Evolutionary conservation across 2,888 invertebrate species (phyloP).

Genomic region (Sacculina carcini): DNA sequence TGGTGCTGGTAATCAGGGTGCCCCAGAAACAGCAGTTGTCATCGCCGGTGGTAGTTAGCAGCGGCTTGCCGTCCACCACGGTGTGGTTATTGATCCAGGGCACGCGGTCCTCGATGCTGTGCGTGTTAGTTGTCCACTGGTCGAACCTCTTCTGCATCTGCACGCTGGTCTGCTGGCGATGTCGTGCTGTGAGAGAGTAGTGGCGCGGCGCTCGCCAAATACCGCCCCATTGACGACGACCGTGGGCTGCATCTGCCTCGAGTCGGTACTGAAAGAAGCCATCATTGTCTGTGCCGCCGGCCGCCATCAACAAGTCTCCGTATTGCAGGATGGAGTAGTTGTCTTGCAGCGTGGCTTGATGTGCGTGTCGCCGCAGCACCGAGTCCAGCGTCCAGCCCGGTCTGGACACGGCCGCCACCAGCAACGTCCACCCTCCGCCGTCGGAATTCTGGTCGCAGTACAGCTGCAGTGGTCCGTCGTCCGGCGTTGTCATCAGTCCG

Average conservation of each 20-base stretch:
- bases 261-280: neutral
- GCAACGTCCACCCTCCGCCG: too few relatives aligned
- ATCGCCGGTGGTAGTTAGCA: neutral
- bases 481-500: too few relatives aligned
- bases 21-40: neutral
- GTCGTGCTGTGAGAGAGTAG: neutral
- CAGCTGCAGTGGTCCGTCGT: too few relatives aligned
- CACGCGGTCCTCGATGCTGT: neutral
- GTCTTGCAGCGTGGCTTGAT: too few relatives aligned
- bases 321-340: too few relatives aligned
- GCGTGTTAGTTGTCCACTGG: neutral
- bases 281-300: too few relatives aligned
- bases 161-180: neutral
- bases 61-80: neutral
- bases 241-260: neutral
- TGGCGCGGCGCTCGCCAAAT: neutral
- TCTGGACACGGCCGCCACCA: too few relatives aligned
- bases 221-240: neutral
- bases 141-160: neutral
- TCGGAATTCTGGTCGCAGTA: too few relatives aligned
- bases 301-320: too few relatives aligned
- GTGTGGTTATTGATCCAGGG: neutral
- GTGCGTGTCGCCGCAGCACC: too few relatives aligned
- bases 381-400: too few relatives aligned
- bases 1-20: neutral